Conservation (phyloP, 2,113 vertebrate species). For the Coptodon bakossiorum region DNA sequence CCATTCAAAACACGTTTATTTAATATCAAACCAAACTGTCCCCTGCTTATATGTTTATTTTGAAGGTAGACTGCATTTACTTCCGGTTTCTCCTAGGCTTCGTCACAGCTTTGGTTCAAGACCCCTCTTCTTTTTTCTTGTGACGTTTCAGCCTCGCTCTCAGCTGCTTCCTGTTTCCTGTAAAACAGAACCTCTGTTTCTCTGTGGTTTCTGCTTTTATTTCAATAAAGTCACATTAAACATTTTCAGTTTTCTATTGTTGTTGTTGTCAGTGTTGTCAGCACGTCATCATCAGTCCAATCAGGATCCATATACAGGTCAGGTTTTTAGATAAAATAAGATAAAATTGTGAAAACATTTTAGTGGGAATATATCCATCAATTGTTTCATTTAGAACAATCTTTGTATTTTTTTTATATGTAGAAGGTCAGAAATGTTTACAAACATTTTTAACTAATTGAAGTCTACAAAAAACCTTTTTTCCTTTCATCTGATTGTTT, state of each 20-base stretch:
- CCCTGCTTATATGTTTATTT: neutral
- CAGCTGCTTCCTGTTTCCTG: constrained; percentile 27
- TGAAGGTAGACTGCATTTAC: neutral
- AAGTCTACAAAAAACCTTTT: neutral
- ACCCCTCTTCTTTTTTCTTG: neutral
- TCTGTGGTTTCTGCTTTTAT: neutral
- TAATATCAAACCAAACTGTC: neutral
- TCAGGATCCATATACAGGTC: neutral
- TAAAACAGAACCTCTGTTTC: neutral
- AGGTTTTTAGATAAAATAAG: neutral
- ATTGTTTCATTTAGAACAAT: neutral
- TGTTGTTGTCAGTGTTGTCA: neutral
- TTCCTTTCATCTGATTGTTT: neutral
- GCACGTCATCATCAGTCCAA: neutral
- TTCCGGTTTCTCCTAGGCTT: neutral
- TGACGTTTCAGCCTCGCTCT: neutral
- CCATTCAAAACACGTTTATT: neutral
- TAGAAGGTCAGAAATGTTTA: neutral
- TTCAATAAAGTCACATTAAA: neutral
- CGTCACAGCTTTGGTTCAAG: neutral
- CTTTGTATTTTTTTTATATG: neutral
- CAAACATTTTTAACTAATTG: neutral
- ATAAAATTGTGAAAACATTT: neutral
- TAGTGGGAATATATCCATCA: neutral
- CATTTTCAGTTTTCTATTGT: neutral